Conservation (phyloP, 2,797 vertebrate species). For the Falco concolor region DNA sequence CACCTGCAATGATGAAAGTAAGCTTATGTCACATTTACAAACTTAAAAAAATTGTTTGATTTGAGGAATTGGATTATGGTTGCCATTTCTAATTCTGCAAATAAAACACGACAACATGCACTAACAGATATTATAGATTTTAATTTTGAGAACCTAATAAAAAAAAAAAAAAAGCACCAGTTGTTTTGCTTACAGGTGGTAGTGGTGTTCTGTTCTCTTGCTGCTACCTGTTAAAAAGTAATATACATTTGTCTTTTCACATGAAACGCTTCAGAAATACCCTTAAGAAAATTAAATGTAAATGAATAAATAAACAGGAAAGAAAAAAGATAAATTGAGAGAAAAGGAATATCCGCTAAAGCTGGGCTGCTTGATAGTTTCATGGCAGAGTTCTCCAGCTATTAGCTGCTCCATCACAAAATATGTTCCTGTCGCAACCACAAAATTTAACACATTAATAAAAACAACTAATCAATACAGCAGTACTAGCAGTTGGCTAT, state of each 20-base stretch:
- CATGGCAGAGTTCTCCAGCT: background rate
- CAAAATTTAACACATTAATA: constrained; percentile 50
- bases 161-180: background rate
- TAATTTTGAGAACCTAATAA: background rate
- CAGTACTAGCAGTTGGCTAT: background rate
- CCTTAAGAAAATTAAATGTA: background rate
- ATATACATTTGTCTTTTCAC: background rate
- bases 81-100: background rate
- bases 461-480: constrained; percentile 40
- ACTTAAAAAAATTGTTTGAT: background rate
- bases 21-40: background rate
- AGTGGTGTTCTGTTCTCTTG: background rate
- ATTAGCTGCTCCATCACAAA: background rate
- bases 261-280: background rate
- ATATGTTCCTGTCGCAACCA: background rate
- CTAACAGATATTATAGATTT: background rate
- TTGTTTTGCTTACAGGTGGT: background rate
- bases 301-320: background rate
- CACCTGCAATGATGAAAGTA: background rate
- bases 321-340: background rate
- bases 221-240: background rate
- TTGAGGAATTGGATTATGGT: background rate
- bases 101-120: background rate
- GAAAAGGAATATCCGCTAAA: background rate
- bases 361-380: background rate